These are phyloP conservation scores for Pangasius mekongensis DNA, from an alignment of 2,797 vertebrate species.

Conservation along the genomic window DNA sequence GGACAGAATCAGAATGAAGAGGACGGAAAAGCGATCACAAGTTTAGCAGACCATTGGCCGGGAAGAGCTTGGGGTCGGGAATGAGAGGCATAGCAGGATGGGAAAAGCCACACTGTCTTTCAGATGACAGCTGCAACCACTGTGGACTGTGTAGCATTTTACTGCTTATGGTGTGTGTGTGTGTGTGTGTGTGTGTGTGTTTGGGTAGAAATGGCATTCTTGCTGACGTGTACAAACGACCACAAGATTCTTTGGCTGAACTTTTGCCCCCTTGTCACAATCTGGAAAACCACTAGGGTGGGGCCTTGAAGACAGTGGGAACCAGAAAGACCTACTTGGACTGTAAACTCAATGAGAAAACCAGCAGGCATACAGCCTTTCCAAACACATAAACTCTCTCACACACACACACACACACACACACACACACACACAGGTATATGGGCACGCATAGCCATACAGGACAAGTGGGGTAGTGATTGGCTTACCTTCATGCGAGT, in stretches of 20 bases:
- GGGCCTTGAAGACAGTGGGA: constrained; percentile 56
- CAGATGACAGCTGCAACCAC: constrained; percentile 67
- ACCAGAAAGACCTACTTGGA: constrained; percentile 39
- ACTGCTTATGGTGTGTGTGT: constrained; percentile 49
- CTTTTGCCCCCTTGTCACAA: constrained; percentile 69
- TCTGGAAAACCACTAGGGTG: constrained; percentile 62
- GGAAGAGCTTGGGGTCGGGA: constrained; percentile 46
- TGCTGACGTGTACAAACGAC: constrained; percentile 71
- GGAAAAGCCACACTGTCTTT: constrained; percentile 65
- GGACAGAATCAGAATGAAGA: constrained; percentile 35
- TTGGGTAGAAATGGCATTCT: constrained; percentile 65
- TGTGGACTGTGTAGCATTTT: constrained; percentile 63
- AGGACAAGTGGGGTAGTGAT: neutral
- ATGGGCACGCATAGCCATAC: neutral
- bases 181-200: constrained; percentile 21
- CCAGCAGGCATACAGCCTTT: constrained; percentile 13
- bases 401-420: constrained; percentile 11
- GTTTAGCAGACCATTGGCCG: constrained; percentile 34
- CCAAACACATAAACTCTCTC: neutral
- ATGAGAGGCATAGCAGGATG: constrained; percentile 52
- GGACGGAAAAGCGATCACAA: constrained; percentile 39
- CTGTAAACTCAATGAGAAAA: constrained; percentile 35
- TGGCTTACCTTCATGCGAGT: constrained; percentile 93
- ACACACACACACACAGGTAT: constrained; percentile 17
- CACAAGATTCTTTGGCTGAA: constrained; percentile 75